A percentile compares a stretch with the other conserved stretches of the same genome.
Conservation (phyloP, 2,797 vertebrate genomes). For the Pipistrellus pipistrellus region DNA sequence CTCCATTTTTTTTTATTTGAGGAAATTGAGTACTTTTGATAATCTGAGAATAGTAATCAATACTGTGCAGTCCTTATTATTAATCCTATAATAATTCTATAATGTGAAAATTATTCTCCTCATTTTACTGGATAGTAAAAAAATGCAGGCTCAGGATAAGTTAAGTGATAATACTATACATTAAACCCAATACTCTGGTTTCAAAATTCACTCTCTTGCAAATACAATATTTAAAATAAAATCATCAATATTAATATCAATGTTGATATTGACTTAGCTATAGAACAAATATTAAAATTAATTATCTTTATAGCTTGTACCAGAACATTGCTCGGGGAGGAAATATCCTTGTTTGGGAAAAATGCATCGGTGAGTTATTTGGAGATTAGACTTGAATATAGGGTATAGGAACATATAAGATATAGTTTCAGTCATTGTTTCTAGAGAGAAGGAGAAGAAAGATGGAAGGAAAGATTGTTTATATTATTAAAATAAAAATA, state of each 20-base stretch:
- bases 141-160: background rate
- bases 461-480: background rate
- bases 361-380: background rate
- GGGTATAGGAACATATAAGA: background rate
- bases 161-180: constrained; percentile 3
- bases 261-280: background rate
- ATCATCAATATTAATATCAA: background rate
- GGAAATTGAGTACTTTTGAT: background rate
- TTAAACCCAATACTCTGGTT: constrained; percentile 3
- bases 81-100: background rate
- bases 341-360: background rate
- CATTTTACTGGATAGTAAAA: background rate
- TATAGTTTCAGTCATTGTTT: background rate
- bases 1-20: background rate
- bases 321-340: background rate
- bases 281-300: background rate
- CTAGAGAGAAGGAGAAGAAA: background rate
- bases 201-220: background rate
- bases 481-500: background rate
- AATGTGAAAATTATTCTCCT: background rate
- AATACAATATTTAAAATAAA: constrained; percentile 5
- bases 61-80: background rate
- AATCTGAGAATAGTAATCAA: background rate
- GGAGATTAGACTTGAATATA: background rate
- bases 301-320: background rate